phyloP scores from a whole-genome alignment of 2,797 vertebrate species.

The Ctenopoma kingsleyae region DNA sequence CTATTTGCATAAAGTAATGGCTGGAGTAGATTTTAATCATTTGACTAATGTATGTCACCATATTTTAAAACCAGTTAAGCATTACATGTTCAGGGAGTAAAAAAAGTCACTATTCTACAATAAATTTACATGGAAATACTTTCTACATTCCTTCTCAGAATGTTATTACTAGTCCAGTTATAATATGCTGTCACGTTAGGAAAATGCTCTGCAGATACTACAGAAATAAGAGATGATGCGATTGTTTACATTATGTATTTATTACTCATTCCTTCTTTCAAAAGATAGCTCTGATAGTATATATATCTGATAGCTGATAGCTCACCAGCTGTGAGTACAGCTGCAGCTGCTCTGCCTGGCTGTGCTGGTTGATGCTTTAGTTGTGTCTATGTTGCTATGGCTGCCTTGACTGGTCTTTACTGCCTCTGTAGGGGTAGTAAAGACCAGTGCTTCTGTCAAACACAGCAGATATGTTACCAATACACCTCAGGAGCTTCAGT shows the following conservation, averaged over 20 bases:
- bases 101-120: too few species aligned
- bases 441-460: background rate
- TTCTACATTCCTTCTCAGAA: too few species aligned
- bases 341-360: conserved; percentile 8
- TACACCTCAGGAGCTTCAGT: background rate
- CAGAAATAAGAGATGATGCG: background rate
- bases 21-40: too few species aligned
- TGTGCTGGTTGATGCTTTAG: background rate
- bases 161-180: too few species aligned
- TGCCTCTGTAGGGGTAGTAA: background rate
- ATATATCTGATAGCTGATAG: too few species aligned
- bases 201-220: background rate
- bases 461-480: background rate
- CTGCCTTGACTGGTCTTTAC: background rate
- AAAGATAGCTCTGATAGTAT: background rate
- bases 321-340: background rate
- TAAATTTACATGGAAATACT: too few species aligned
- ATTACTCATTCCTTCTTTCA: background rate
- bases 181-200: background rate
- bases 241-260: background rate
- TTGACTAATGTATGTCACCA: too few species aligned
- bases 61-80: too few species aligned
- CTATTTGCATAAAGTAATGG: too few species aligned
- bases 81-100: too few species aligned
- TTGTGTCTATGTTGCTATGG: background rate